These are phyloP conservation scores for Lasioglossum calceatum DNA, from an alignment of 2,888 invertebrate genomes.

Conservation along the genomic window DNA sequence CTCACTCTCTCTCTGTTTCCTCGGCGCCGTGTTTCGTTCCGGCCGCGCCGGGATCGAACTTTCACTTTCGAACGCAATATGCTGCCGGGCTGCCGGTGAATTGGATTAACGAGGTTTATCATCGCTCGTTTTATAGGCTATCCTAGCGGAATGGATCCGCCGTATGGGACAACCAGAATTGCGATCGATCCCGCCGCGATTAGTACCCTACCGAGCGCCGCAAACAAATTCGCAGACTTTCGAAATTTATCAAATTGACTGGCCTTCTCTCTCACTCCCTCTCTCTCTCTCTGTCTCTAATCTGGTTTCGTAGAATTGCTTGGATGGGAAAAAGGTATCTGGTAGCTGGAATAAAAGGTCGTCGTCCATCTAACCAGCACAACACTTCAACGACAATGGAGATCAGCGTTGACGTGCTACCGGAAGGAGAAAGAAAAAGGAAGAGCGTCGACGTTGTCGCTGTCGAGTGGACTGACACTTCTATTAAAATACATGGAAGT, in stretches of 20 bases:
- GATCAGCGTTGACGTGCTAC: not conserved
- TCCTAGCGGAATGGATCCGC: not conserved
- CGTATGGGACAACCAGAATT: not conserved
- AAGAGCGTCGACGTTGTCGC: not conserved
- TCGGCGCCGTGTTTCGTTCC: not conserved
- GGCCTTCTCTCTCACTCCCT: not conserved
- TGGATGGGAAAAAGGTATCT: not conserved
- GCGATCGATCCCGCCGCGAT: not conserved
- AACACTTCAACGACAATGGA: not conserved
- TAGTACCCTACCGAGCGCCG: not conserved
- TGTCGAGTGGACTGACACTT: not conserved
- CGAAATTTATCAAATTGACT: not conserved
- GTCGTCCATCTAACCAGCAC: not conserved
- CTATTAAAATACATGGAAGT: not conserved
- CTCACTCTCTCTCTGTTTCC: slow-evolving; percentile 8
- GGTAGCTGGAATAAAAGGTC: not conserved
- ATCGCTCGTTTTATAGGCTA: slow-evolving; percentile 18
- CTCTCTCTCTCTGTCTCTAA: not conserved
- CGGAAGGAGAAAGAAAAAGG: not conserved
- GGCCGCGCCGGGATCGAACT: slow-evolving; percentile 19
- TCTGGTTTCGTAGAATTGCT: not conserved
- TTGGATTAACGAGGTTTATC: slow-evolving; percentile 39
- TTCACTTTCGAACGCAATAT: slow-evolving; percentile 41
- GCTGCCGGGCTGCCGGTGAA: slow-evolving; percentile 2
- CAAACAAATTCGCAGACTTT: not conserved